A percentile compares a stretch with the other conserved stretches of the same genome.
phyloP scores from a whole-genome alignment of 2,888 invertebrate genomes.

The Danaus chrysippus region DNA sequence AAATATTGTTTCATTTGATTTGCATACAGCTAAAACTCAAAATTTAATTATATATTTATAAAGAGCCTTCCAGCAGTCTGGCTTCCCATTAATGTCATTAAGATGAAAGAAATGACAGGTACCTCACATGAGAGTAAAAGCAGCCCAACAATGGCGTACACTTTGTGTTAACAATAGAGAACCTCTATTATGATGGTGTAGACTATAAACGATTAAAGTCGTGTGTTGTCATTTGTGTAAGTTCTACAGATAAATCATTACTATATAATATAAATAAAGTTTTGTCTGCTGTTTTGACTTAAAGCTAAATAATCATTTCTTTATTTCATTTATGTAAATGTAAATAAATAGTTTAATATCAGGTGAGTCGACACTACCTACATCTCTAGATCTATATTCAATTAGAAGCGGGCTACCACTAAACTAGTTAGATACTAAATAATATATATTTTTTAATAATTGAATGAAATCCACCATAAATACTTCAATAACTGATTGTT shows the following conservation, averaged over 20 bases:
- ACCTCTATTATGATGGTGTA: neutral
- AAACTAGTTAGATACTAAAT: too few species aligned
- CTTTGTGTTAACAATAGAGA: conserved; percentile 5
- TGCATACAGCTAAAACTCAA: neutral
- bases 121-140: neutral
- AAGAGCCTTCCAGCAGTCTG: neutral
- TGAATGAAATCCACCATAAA: too few species aligned
- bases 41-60: neutral
- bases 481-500: too few species aligned
- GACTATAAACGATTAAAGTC: conserved; percentile 8
- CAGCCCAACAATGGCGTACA: conserved; percentile 4
- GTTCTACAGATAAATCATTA: conserved; percentile 10
- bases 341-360: too few species aligned
- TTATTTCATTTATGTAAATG: too few species aligned
- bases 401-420: too few species aligned
- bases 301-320: neutral
- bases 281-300: neutral
- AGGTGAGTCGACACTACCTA: too few species aligned
- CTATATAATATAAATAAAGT: conserved; percentile 22
- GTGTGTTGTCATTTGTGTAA: conserved; percentile 7
- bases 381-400: too few species aligned
- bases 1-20: neutral
- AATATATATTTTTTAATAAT: too few species aligned
- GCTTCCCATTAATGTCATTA: conserved; percentile 2
- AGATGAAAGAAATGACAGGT: conserved; percentile 7